Base-by-base conservation (phyloP, 2,113 vertebrate genomes). In the Amphiprion ocellaris region DNA sequence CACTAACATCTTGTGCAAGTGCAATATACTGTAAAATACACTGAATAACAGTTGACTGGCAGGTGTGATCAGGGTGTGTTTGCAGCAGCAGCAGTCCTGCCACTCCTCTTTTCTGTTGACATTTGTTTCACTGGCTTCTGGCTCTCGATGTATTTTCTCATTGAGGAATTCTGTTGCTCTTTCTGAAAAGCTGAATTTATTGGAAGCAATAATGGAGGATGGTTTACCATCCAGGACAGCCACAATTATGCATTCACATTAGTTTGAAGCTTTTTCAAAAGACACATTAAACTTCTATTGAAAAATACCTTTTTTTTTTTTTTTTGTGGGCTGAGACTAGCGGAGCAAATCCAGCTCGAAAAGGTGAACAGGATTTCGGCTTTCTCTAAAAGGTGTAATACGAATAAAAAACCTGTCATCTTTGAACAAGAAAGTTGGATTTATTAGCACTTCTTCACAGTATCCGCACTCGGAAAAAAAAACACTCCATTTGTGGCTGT, bases 21-120 rank as follows among this genome's bases (percentile, higher is more conserved):
- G 92, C 92, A 94, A 93, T 93, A 92, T 80, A 90, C 86, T 92
- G 87, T 91, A 84, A 85, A 46, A 72, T 77, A 89, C 89, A 90
- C 89, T 93, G 89, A 70, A 87, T 54, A 77, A 74, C 66, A 70
- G 85, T 64, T 17, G 37, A 24, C 12, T n/a, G 80, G 85, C 77
- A 28, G 81, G 82, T 68, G 78, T 56, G 75, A 74, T 53, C 44
- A 33, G 67, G 84, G 73, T 66, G 66, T 23, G 33, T 63, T 47
- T 46, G 33, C 33, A 37, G 33, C 33, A 37, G 33, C 68, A 61
- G 49, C 1, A 5, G 54, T 55, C 75, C 79, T 69, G 78, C 72
- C 75, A 19, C 50, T 21, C 73, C 33, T 68, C 58, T 56, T 50
- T 5, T 30, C 68, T 41, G 33, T 69, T 16, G 11, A 60, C 41